Base-by-base conservation (phyloP, 2,888 invertebrate species). In the Melikaiella ostensackeni region DNA sequence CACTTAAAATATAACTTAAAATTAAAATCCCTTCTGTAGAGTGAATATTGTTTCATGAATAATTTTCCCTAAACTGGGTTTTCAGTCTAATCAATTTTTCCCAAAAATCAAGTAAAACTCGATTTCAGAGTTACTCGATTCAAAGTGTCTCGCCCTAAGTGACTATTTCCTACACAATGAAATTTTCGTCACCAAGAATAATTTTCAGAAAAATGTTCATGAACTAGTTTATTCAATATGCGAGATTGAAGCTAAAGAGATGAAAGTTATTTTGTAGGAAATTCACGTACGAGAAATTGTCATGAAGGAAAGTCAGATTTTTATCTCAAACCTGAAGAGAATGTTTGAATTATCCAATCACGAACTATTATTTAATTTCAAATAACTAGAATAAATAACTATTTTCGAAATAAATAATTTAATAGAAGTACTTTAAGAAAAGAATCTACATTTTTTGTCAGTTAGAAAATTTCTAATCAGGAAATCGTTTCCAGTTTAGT, bases 291-390 rank as follows among this genome's bases (percentile, higher is more conserved):
- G 5, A 30, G 46, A 35, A 42, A 64, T 42, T 50, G 16, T 21
- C 24, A 42, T 42, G 42, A 19, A 66, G 2, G 30, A 66, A 66
- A 46, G 42, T 50, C 50, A 70, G 70, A 70, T 70, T 70, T 50
- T 30, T 30, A 70, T 33, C 50, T 50, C 11, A 30, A 6, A 70
- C 30, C n/a, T 70, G 50, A 30, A 70, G 30, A 30, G 30, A 70
- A 70, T 30, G 24, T 70, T 19, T 70, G 9, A 70, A 50, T 27
- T 27, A 21, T 21, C 9, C 1, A 57, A 57, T 11, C n/a, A 24
- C 24, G n/a, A 46, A 57, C 4, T 24, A 21, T 24, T 24, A 9
- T 57, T 57, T 57, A 46, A 46, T 46, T 57, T 57, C 4, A n/a
- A 57, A 24, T 57, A 57, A 46, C 19, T 46, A 46, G 19, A 50